Conservation (phyloP, 2,888 invertebrate genomes). For the Azorinus chamasolen region DNA sequence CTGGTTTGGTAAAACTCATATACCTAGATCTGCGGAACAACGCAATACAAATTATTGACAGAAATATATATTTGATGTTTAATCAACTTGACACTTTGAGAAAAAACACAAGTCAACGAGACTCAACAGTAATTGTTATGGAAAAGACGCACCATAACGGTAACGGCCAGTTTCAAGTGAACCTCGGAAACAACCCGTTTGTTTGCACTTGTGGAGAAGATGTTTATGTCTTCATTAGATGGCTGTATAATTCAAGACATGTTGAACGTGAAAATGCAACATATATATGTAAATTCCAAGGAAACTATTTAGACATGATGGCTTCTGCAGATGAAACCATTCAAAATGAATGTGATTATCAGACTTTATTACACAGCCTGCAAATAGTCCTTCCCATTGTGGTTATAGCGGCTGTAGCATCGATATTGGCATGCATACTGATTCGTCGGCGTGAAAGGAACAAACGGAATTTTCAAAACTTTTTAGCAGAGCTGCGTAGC, state of each 20-base stretch:
- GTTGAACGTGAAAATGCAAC: not conserved
- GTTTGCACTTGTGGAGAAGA: constrained; percentile 13
- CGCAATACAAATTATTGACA: not conserved
- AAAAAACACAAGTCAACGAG: no score
- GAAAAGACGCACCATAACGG: no score
- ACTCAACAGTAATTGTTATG: no score
- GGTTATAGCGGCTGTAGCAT: not conserved
- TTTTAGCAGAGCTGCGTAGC: not conserved
- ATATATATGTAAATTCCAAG: constrained; percentile 12
- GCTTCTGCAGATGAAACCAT: not conserved
- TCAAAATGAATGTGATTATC: not conserved
- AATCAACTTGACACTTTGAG: no score
- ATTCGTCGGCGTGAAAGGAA: not conserved
- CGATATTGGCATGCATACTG: not conserved
- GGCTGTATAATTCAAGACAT: constrained; percentile 1
- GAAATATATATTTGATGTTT: not conserved
- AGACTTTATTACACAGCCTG: not conserved
- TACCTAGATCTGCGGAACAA: constrained; percentile 16
- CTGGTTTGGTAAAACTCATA: constrained; percentile 6
- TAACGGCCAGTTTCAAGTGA: not conserved
- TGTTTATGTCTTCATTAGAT: not conserved
- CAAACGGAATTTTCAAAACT: not conserved
- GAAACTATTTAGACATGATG: not conserved
- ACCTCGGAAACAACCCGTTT: constrained; percentile 7
- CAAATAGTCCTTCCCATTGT: not conserved